Evolutionary conservation across 64 coral and sea anemone genomes (phyloP).

Genomic region (Dendrophyllia cribrosa): DNA sequence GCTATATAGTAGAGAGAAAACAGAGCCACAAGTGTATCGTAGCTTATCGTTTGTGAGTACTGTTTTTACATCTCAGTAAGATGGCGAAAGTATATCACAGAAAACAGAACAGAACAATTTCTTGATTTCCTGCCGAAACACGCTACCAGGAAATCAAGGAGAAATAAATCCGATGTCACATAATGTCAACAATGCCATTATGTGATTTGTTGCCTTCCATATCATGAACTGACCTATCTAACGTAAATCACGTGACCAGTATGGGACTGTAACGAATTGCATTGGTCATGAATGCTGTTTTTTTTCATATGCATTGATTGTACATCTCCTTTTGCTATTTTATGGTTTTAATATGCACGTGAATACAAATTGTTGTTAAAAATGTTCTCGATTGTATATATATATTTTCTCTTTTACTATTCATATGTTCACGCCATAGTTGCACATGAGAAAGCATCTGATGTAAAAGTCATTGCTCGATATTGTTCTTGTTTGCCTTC

Average conservation of each 20-base stretch:
- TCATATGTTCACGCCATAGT: no score
- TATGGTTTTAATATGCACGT: no score
- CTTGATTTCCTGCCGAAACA: not conserved
- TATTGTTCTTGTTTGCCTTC: not conserved
- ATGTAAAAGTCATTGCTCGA: not conserved
- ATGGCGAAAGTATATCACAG: not conserved
- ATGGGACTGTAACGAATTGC: no score
- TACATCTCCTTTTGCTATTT: no score
- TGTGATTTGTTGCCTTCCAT: constrained; percentile 32
- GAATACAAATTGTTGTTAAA: no score
- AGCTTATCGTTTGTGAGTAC: not conserved
- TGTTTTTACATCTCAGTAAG: no score
- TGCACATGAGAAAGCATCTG: not conserved
- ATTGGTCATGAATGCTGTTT: no score
- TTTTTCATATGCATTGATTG: no score
- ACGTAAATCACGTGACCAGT: not conserved
- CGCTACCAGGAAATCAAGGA: not conserved
- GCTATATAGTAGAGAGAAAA: no score
- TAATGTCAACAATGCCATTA: not conserved
- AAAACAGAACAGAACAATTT: not conserved
- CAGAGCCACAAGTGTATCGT: no score
- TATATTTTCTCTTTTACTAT: no score
- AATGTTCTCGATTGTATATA: no score
- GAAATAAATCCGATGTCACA: constrained; percentile 23
- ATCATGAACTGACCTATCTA: not conserved